These are phyloP conservation scores for Gastrophryne carolinensis DNA, from an alignment of 2,797 vertebrate genomes.

Conservation along the genomic window DNA sequence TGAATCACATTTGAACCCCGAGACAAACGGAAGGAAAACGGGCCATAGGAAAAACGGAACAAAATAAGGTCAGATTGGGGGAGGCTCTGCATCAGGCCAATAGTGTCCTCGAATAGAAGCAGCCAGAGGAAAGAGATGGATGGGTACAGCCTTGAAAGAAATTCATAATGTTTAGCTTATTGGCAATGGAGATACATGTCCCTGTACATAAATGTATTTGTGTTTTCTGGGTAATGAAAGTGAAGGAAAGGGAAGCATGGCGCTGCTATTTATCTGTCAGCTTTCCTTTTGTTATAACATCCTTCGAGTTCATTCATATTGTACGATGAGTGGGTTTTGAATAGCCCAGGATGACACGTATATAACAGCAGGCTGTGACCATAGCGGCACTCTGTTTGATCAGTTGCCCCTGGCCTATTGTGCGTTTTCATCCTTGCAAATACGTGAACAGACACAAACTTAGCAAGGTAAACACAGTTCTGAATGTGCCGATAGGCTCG, in stretches of 20 bases:
- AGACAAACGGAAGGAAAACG: too few relatives aligned
- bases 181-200: not conserved
- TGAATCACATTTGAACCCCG: too few relatives aligned
- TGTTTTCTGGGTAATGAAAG: conserved; percentile 8
- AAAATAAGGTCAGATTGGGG: too few relatives aligned
- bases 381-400: conserved; percentile 40
- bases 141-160: not conserved
- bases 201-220: not conserved
- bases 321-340: conserved; percentile 25
- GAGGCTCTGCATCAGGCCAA: too few relatives aligned
- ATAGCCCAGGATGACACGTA: conserved; percentile 42
- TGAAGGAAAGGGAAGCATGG: not conserved
- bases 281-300: conserved; percentile 46
- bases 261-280: conserved; percentile 43
- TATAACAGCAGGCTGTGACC: conserved; percentile 38
- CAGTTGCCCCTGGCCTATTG: conserved; percentile 47
- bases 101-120: too few relatives aligned
- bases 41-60: too few relatives aligned
- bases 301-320: conserved; percentile 43
- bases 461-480: conserved; percentile 50
- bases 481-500: conserved; percentile 44
- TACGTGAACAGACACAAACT: conserved; percentile 55
- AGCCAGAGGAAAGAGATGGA: too few relatives aligned
- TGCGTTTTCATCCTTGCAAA: conserved; percentile 39
- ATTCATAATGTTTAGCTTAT: not conserved